Evolutionary conservation across 2,888 invertebrate species (phyloP), one percentile per base, ranked within the genome.

Genomic region (Megaustenia siamemsis): DNA sequence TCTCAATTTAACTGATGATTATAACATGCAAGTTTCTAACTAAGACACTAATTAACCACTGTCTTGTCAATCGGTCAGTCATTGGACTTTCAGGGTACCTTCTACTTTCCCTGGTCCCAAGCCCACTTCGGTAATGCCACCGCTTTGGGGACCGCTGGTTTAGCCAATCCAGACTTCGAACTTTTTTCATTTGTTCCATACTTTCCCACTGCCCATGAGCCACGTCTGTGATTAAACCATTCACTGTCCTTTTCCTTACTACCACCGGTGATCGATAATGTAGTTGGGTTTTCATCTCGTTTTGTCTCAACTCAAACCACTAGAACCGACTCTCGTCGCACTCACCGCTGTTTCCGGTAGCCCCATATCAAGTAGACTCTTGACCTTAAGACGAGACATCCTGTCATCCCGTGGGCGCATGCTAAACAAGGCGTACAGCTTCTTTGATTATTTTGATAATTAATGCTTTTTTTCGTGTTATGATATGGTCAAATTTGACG

Each of bases 371-470:
- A 43, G 73, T 28, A 32, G 35, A 35, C 76, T 49, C 76, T 77
- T 56, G 76, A n/a, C 0, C 40, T 77, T 40, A 77, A 60, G 76
- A 35, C n/a, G 76, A 38, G 56, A 60, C 18, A 38, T 77, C 60
- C 76, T 56, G 56, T 40, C 60, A 15, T 12, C 53, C 28, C 32
- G 32, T 32, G 40, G 40, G n/a, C 24, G n/a, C 38, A n/a, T 24
- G 18, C 18, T 6, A 45, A 75, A 56, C 35, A 38, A 38, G 76
- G 35, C 56, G 35, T 60, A 56, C 15, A 28, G 71, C 38, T n/a
- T 24, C 71, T 73, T 56, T 71, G 56, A 35, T 35, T 76, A 56
- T n/a, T 18, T 60, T 40, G 28, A 45, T 82, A 53, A 60, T 75
- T 40, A 45, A 40, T 75, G n/a, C 18, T 69, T 53, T 15, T 21